A percentile compares a stretch with the other conserved stretches of the same genome.
Conservation (phyloP, 2,797 vertebrate species). For the Falco cherrug region DNA sequence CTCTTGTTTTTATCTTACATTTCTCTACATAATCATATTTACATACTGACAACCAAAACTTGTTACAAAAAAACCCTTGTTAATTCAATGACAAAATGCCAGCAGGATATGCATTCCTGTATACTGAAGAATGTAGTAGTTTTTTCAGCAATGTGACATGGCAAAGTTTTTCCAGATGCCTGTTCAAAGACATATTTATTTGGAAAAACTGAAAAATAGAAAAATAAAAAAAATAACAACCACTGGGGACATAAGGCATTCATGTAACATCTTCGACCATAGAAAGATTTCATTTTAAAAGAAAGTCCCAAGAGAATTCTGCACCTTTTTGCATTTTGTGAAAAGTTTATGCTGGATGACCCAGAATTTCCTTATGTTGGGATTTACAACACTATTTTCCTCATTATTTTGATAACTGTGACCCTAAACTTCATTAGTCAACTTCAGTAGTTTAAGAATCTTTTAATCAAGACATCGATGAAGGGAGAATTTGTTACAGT, state of each 20-base stretch:
- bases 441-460: background rate
- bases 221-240: background rate
- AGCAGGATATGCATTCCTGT: background rate
- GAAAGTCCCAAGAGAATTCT: background rate
- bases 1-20: rapidly evolving
- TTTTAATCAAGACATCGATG: background rate
- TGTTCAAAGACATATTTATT: background rate
- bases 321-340: background rate
- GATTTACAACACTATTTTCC: background rate
- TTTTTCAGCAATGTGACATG: background rate
- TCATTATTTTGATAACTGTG: background rate
- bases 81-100: background rate
- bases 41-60: background rate
- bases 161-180: background rate
- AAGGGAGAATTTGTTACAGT: background rate
- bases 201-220: background rate
- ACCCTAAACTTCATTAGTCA: background rate
- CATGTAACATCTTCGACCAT: background rate
- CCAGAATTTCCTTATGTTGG: background rate
- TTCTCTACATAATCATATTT: background rate
- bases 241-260: background rate
- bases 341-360: background rate
- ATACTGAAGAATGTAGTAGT: background rate
- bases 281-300: background rate
- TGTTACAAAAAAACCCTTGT: rapidly evolving